A percentile compares a stretch with the other conserved stretches of the same genome.
Evolutionary conservation across 2,113 vertebrate species (phyloP).

Genomic region (Gadus macrocephalus): DNA sequence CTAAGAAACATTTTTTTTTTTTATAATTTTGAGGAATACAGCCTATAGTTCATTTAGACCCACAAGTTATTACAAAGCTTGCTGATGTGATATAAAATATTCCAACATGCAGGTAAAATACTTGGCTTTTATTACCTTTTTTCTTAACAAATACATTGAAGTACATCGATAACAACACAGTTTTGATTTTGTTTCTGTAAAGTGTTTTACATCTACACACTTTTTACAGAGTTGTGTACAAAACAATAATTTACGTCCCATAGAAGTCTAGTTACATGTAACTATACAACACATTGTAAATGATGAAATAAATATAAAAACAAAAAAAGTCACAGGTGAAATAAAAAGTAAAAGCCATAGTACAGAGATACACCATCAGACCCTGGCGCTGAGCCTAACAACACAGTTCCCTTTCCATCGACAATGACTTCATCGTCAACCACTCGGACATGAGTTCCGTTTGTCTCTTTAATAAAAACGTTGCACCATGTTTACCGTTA

Average conservation of each 20-base stretch:
- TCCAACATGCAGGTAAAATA: constrained; percentile 84
- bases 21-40: no score
- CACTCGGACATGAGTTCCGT: constrained; percentile 25
- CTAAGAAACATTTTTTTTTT: no score
- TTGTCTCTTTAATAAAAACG: constrained; percentile 24
- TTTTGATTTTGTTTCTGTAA: constrained; percentile 82
- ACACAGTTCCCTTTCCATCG: constrained; percentile 44
- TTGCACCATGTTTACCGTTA: constrained; percentile 29
- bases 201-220: constrained; percentile 91
- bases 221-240: constrained; percentile 96
- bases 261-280: constrained; percentile 87
- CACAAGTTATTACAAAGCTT: no score
- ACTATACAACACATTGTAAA: constrained; percentile 79
- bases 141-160: constrained; percentile 88
- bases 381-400: constrained; percentile 47
- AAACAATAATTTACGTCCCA: constrained; percentile 99
- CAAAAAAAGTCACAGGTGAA: constrained; percentile 59
- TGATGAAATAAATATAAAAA: constrained; percentile 73
- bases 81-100: neutral
- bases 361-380: constrained; percentile 58
- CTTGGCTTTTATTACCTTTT: constrained; percentile 80
- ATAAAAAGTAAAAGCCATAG: constrained; percentile 48
- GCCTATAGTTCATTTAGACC: no score
- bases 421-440: constrained; percentile 32
- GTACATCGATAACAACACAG: constrained; percentile 94